Base-by-base conservation (phyloP, 2,888 invertebrate genomes). In the Xestobium rufovillosum region DNA sequence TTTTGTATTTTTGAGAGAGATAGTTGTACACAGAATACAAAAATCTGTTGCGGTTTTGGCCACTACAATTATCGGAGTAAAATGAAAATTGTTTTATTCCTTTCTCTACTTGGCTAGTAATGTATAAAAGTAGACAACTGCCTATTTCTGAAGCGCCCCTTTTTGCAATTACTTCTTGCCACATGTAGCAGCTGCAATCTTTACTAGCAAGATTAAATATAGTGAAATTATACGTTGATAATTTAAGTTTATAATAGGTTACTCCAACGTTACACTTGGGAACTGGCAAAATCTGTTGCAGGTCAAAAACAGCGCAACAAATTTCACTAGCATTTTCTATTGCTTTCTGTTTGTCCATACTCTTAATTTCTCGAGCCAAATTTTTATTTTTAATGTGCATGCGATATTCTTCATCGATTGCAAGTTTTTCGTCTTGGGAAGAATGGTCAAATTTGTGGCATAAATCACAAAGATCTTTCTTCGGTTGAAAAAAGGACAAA, bases 31-130 rank as follows among this genome's bases (percentile, higher is more conserved):
- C 39, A 16, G 42, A 45, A 40, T 49, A 55, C 9, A 53, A 43
- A 27, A 45, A 45, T 6, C 49, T 39, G 34, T 53, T 56, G 17
- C 47, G 29, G 41, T 53, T 55, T 45, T 54, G 52, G 3, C 55
- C 51, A 4, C 41, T 29, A 23, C 47, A 51, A 33, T 51, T 54
- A 34, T 54, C 53, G n/a, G 52, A 55, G 42, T 45, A 56, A 35
- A 56, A 55, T 17, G 41, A 29, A 35, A 50, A 52, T 19, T 50
- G 44, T 17, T 41, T 46, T 19, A n/a, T 19, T 13, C 42, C 43
- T 6, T 26, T 35, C 9, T 15, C 26, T 6, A 16, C 17, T 17
- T 14, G 32, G 9, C 16, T 26, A 27, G 15, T 31, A 31, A 17
- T 31, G 26, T 9, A 30, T 27, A 23, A 26, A 31, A 23, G 31